Percentiles rank a stretch among this genome's conserved stretches.
These are phyloP conservation scores for Parazoanthus swiftii DNA, from an alignment of 92 coral and sea anemone genomes.

Conservation along the genomic window DNA sequence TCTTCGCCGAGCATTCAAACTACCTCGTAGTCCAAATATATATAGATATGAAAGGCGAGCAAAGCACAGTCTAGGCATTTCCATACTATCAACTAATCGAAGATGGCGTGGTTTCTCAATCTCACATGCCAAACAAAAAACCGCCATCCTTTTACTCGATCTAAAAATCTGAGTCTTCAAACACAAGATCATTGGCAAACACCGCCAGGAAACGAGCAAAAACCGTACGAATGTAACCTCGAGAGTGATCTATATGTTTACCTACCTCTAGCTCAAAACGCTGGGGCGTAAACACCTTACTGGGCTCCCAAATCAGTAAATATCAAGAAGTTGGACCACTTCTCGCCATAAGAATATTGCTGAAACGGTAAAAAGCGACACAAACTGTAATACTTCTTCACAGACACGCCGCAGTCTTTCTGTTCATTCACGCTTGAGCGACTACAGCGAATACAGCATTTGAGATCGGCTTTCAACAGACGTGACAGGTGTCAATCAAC, in stretches of 20 bases:
- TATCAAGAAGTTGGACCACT: not conserved
- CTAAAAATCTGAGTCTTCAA: not conserved
- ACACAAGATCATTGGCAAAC: slow-evolving; percentile 1
- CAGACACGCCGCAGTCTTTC: slow-evolving; percentile 4
- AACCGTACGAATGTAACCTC: not conserved
- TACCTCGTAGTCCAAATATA: not conserved
- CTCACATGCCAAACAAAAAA: not conserved
- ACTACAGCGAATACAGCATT: not conserved
- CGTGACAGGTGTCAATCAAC: slow-evolving; percentile 44
- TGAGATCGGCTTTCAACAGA: slow-evolving; percentile 7
- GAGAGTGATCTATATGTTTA: not conserved
- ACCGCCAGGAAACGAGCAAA: not conserved
- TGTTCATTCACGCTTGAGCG: slow-evolving; percentile 26
- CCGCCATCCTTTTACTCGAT: not conserved
- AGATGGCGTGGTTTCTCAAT: not conserved
- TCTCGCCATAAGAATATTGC: not conserved
- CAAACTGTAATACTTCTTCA: not conserved
- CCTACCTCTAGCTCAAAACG: slow-evolving; percentile 9
- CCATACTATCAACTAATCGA: not conserved
- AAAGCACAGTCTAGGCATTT: not conserved
- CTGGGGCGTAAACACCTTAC: slow-evolving; percentile 4
- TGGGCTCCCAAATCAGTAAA: not conserved
- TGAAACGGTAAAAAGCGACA: not conserved
- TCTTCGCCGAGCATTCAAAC: not conserved
- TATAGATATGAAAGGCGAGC: not conserved